phyloP scores from a whole-genome alignment of 1,140 invertebrate species.

The Drosophila lacertosa region DNA sequence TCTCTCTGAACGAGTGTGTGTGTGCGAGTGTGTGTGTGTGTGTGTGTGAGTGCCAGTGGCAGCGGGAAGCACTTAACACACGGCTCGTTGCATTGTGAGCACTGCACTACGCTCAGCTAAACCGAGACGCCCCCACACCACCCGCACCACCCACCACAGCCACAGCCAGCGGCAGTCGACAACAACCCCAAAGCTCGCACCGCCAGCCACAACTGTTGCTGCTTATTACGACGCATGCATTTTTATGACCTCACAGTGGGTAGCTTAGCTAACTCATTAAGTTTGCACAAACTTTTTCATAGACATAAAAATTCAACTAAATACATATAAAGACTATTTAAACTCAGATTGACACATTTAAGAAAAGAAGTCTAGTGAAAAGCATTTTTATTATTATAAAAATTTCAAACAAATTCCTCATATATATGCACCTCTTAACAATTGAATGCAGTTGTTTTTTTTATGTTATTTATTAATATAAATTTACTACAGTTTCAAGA shows the following conservation, averaged over 20 bases:
- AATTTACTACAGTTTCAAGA: too few species aligned
- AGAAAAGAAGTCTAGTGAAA: too few species aligned
- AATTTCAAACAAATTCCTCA: too few species aligned
- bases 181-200: constrained; percentile 14
- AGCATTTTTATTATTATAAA: too few species aligned
- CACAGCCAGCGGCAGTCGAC: not conserved
- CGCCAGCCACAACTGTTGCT: constrained; percentile 64
- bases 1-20: constrained; percentile 18
- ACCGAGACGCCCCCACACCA: not conserved
- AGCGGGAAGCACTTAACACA: constrained; percentile 51
- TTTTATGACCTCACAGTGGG: not conserved
- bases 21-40: constrained; percentile 29
- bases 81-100: constrained; percentile 63
- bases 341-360: too few species aligned
- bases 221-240: constrained; percentile 40
- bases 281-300: not conserved
- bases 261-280: constrained; percentile 1
- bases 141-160: too few species aligned
- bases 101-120: constrained; percentile 38
- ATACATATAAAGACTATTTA: too few species aligned
- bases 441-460: too few species aligned
- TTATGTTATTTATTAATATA: too few species aligned
- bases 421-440: too few species aligned
- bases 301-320: too few species aligned
- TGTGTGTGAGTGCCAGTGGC: constrained; percentile 44